Evolutionary conservation across 2,797 vertebrate species (phyloP).

Genomic region (Phylloscopus collybita): DNA sequence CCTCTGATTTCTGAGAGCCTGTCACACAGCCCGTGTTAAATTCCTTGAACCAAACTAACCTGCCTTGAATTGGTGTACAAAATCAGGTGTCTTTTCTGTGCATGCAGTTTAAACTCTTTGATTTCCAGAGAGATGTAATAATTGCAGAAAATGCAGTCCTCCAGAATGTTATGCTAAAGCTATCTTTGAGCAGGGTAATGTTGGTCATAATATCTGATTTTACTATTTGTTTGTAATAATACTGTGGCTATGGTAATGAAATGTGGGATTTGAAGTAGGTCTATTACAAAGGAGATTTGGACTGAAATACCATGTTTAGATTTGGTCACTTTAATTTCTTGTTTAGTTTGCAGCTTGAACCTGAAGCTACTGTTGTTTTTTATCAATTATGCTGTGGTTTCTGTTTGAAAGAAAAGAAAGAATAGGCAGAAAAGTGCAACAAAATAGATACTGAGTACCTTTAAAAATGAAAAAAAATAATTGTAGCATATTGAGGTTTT

Average conservation of each 20-base stretch:
- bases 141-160: background rate
- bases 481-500: background rate
- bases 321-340: background rate
- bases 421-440: background rate
- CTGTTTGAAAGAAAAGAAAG: background rate
- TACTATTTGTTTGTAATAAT: background rate
- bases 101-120: background rate
- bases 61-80: background rate
- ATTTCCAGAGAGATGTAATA: background rate
- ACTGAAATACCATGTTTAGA: background rate
- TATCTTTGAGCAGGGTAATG: background rate
- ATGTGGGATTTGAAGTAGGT: background rate
- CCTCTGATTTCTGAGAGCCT: background rate
- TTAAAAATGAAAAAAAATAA: background rate
- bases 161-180: background rate
- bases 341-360: background rate
- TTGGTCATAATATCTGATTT: background rate
- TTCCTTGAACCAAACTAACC: background rate
- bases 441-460: background rate
- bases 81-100: background rate
- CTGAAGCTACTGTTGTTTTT: background rate
- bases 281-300: background rate
- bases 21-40: background rate
- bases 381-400: background rate
- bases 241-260: background rate